Evolutionary conservation across 2,113 vertebrate genomes (phyloP).

Genomic region (Muntiacus muntjak): DNA sequence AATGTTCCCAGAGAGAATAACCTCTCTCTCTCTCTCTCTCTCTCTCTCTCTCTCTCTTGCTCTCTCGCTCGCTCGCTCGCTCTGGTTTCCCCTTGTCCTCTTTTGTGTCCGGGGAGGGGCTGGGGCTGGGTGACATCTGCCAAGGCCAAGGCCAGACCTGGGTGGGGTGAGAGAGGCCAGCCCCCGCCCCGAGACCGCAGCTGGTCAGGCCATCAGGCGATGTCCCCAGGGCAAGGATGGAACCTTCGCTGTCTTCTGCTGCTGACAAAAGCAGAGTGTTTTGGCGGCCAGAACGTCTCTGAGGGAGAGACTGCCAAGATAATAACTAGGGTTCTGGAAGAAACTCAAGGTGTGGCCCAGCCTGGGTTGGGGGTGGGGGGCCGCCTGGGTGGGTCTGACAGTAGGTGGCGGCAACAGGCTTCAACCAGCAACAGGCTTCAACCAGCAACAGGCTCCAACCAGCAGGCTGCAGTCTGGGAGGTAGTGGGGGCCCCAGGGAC

Average conservation of each 20-base stretch:
- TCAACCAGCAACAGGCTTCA: too few relatives aligned
- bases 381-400: background rate
- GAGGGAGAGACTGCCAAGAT: conserved; percentile 42
- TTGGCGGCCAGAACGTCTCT: background rate
- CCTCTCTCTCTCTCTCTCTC: background rate
- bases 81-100: background rate
- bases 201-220: background rate
- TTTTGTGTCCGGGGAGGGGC: background rate
- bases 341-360: conserved; percentile 56
- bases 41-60: background rate
- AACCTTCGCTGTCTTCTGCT: conserved; percentile 1
- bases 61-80: background rate
- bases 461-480: background rate
- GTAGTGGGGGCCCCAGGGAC: background rate
- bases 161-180: background rate
- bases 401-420: conserved; percentile 37
- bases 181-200: background rate
- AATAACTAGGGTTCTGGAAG: conserved; percentile 38
- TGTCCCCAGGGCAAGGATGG: background rate
- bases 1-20: background rate
- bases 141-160: background rate
- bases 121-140: conserved; percentile 15
- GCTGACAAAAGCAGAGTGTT: conserved; percentile 22
- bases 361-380: background rate
- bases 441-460: background rate